These are phyloP conservation scores for Orbicella faveolata DNA, from an alignment of 64 coral and sea anemone species.

Conservation along the genomic window DNA sequence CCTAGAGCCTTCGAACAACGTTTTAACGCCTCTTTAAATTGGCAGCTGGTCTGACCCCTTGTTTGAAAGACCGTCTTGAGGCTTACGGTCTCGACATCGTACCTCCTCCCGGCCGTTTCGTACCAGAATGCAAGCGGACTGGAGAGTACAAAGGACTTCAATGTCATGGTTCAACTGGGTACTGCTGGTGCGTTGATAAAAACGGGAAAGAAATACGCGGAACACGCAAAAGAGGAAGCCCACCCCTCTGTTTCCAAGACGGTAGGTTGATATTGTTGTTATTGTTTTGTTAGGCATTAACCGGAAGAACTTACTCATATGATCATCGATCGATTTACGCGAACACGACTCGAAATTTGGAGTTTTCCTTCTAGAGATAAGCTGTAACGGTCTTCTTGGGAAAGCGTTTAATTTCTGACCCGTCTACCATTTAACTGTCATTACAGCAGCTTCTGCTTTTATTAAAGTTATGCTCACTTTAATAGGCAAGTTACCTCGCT, in stretches of 20 bases:
- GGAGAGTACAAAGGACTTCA: slow-evolving; percentile 45
- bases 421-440: too few species aligned
- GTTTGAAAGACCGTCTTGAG: slow-evolving; percentile 24
- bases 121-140: slow-evolving; percentile 37
- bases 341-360: too few species aligned
- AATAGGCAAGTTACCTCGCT: slow-evolving; percentile 21
- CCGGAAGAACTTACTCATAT: too few species aligned
- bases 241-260: slow-evolving; percentile 5
- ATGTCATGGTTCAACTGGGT: slow-evolving; percentile 46
- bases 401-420: too few species aligned
- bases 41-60: slow-evolving; percentile 23
- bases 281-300: too few species aligned
- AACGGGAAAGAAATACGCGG: slow-evolving; percentile 34
- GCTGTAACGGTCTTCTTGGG: too few species aligned
- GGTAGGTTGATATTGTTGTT: background rate
- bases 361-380: too few species aligned
- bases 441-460: too few species aligned
- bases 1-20: too few species aligned
- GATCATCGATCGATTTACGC: too few species aligned
- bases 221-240: slow-evolving; percentile 41
- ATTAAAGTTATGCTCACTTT: background rate
- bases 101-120: slow-evolving; percentile 38
- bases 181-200: slow-evolving; percentile 64
- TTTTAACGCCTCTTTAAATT: background rate
- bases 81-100: slow-evolving; percentile 38